A percentile compares a stretch with the other conserved stretches of the same genome.
phyloP scores from a whole-genome alignment of 2,113 vertebrate species.

The Gymnogyps californianus region DNA sequence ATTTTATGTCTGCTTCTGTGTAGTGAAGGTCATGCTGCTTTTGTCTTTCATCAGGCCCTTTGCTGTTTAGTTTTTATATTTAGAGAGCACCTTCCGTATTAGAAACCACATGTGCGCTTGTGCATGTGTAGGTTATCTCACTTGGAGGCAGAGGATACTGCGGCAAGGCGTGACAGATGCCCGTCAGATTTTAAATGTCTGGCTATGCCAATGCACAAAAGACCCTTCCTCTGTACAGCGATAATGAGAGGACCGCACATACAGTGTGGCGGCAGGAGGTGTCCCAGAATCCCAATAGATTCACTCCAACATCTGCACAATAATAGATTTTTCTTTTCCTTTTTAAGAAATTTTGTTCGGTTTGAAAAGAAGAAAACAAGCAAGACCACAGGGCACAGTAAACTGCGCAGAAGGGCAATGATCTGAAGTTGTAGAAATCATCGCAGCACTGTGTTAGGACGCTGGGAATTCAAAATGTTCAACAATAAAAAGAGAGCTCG shows the following conservation, averaged over 20 bases:
- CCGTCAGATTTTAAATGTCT: not conserved
- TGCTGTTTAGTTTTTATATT: not conserved
- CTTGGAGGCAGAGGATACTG: not conserved
- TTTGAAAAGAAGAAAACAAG: slow-evolving; percentile 11
- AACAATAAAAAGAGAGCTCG: not conserved
- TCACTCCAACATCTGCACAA: not conserved
- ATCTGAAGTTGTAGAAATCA: slow-evolving; percentile 14
- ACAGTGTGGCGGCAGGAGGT: not conserved
- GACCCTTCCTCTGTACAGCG: not conserved
- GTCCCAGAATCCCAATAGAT: not conserved
- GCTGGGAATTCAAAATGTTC: slow-evolving; percentile 14
- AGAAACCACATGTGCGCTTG: not conserved
- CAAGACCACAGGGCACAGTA: not conserved
- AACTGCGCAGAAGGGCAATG: not conserved
- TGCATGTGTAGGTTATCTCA: not conserved
- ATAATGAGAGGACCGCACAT: not conserved
- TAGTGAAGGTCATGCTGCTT: not conserved
- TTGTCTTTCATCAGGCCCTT: not conserved
- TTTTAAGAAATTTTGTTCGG: not conserved
- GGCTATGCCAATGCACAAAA: not conserved
- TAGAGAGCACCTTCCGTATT: not conserved
- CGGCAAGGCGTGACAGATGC: fast-evolving
- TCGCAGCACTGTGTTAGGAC: not conserved
- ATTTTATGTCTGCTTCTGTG: not conserved
- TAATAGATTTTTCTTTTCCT: not conserved